phyloP scores from a whole-genome alignment of 2,888 invertebrate genomes.

The Cerceris ruficornis region DNA sequence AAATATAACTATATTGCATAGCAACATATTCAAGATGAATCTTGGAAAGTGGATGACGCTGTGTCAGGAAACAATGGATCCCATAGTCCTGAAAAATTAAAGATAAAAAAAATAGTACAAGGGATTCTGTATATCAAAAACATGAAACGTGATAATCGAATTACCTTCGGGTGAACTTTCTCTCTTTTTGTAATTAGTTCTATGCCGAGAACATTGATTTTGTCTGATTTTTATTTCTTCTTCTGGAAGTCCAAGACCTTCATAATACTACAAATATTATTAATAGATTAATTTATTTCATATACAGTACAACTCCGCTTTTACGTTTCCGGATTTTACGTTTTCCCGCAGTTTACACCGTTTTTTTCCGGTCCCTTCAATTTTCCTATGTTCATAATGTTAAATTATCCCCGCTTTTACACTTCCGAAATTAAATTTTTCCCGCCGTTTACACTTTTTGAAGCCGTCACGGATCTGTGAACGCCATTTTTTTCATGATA shows the following conservation, averaged over 20 bases:
- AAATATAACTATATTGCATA: not conserved
- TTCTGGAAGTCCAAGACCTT: constrained; percentile 74
- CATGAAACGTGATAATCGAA: not conserved
- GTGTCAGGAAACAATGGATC: constrained; percentile 77
- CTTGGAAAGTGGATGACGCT: constrained; percentile 28
- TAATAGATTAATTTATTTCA: too few species aligned
- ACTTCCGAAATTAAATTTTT: too few species aligned
- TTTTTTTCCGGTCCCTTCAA: too few species aligned
- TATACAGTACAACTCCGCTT: too few species aligned
- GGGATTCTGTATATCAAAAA: not conserved
- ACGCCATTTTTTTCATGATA: too few species aligned
- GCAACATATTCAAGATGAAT: not conserved
- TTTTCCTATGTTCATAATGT: too few species aligned
- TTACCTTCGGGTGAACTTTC: constrained; percentile 79
- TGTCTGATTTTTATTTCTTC: constrained; percentile 79
- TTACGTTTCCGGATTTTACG: too few species aligned
- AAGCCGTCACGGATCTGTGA: too few species aligned
- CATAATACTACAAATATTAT: constrained; percentile 74
- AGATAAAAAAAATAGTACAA: not conserved
- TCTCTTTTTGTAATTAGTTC: constrained; percentile 78
- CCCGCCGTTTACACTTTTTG: too few species aligned
- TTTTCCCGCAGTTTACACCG: too few species aligned
- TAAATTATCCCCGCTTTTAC: too few species aligned
- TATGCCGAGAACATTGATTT: constrained; percentile 83
- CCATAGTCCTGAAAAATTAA: constrained; percentile 77